Percentiles rank a stretch among this genome's conserved stretches.
Conservation (phyloP, 2,797 vertebrate species). For the Picus viridis region DNA sequence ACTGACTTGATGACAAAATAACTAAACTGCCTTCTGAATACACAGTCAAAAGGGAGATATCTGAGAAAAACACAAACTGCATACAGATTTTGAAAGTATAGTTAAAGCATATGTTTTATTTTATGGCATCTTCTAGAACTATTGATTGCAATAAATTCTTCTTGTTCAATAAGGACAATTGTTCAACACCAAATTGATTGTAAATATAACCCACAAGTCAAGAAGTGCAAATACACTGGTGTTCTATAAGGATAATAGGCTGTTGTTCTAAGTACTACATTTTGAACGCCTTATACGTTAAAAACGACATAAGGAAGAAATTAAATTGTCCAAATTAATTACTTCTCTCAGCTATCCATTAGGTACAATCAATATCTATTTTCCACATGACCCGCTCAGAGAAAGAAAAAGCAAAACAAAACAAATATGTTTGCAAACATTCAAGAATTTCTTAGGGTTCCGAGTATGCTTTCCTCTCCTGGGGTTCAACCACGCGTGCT, state of each 20-base stretch:
- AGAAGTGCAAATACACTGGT: background rate
- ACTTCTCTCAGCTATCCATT: background rate
- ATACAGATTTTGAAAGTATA: background rate
- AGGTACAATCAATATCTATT: slow-evolving; percentile 37
- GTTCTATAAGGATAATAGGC: background rate
- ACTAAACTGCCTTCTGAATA: background rate
- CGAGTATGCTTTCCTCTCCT: background rate
- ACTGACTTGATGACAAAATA: background rate
- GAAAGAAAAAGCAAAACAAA: background rate
- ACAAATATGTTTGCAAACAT: background rate
- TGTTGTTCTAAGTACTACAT: background rate
- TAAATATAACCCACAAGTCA: background rate
- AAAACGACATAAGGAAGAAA: slow-evolving; percentile 17
- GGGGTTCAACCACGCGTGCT: background rate
- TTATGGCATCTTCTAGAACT: background rate
- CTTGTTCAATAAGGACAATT: background rate
- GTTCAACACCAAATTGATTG: background rate
- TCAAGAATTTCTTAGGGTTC: background rate
- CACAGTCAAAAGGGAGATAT: background rate
- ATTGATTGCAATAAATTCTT: background rate
- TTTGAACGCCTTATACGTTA: slow-evolving; percentile 13
- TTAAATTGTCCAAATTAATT: slow-evolving; percentile 39
- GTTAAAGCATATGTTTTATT: background rate
- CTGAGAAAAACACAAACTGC: background rate
- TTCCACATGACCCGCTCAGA: background rate